Conservation (phyloP, 1,140 invertebrate genomes). For the Pseudomyrmex cubaensis region DNA sequence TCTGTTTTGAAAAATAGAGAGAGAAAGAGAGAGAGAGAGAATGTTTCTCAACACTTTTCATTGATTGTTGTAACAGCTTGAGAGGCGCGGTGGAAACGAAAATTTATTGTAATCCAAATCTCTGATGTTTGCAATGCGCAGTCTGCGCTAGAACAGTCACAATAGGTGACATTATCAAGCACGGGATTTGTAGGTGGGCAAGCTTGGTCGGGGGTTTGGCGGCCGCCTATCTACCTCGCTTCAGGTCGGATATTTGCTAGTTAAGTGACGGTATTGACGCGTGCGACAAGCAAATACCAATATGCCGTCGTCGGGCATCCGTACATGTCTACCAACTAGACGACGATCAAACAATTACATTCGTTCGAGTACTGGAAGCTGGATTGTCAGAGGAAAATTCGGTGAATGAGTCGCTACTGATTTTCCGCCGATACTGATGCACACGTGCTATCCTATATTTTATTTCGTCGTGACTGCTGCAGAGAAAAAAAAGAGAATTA, state of each 20-base stretch:
- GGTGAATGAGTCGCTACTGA: constrained; percentile 8
- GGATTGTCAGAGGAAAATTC: constrained; percentile 46
- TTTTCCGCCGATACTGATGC: not conserved
- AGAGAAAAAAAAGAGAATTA: not conserved
- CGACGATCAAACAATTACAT: constrained; percentile 65
- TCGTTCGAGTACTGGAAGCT: constrained; percentile 38
- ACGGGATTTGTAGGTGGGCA: constrained; percentile 50
- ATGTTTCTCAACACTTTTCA: not conserved
- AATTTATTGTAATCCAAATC: constrained; percentile 52
- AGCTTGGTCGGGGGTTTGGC: constrained; percentile 55
- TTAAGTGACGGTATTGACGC: constrained; percentile 75
- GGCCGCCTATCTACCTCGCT: constrained; percentile 66
- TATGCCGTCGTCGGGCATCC: constrained; percentile 64
- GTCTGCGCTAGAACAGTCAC: constrained; percentile 52
- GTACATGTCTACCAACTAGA: constrained; percentile 65
- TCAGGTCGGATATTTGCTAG: constrained; percentile 74
- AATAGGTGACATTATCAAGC: constrained; percentile 64
- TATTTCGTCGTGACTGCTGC: not conserved
- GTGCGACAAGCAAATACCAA: constrained; percentile 75
- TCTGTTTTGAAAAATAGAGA: no score
- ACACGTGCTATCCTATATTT: constrained; percentile 23
- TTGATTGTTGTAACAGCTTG: constrained; percentile 41
- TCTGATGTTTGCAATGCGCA: constrained; percentile 45
- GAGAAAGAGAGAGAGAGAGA: no score
- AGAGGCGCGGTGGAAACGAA: constrained; percentile 4